These are phyloP conservation scores for Chaetura pelagica DNA, from an alignment of 2,113 vertebrate species.

Conservation along the genomic window DNA sequence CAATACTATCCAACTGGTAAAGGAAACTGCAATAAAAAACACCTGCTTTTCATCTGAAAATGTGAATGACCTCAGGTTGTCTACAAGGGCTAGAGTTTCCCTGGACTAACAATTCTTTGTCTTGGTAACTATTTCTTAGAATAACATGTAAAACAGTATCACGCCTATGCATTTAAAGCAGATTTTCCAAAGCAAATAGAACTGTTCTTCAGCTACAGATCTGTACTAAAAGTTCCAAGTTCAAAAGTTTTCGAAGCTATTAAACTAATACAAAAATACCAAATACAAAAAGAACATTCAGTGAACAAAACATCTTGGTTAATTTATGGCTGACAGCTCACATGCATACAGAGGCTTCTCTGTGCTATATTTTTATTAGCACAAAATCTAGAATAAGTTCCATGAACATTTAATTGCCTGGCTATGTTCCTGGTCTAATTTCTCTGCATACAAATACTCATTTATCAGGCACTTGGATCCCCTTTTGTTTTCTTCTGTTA, in stretches of 20 bases:
- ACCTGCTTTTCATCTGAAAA: background rate
- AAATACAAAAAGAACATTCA: conserved; percentile 38
- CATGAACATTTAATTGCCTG: conserved; percentile 42
- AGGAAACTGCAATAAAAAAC: background rate
- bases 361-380: conserved; percentile 51
- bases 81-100: background rate
- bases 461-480: conserved; percentile 49
- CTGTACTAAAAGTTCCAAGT: background rate
- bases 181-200: conserved; percentile 26
- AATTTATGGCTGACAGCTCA: conserved; percentile 27
- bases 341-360: conserved; percentile 12
- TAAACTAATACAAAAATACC: conserved; percentile 8
- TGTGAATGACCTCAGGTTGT: background rate
- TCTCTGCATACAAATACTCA: conserved; percentile 34
- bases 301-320: conserved; percentile 20
- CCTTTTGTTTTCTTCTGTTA: conserved; percentile 59
- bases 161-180: background rate
- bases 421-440: conserved; percentile 36
- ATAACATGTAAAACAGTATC: background rate
- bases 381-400: conserved; percentile 27
- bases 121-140: background rate
- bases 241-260: background rate
- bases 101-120: background rate
- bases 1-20: background rate
- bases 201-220: background rate